Conservation (phyloP, 2,888 invertebrate species). For the Nemotelus pantherinus region DNA sequence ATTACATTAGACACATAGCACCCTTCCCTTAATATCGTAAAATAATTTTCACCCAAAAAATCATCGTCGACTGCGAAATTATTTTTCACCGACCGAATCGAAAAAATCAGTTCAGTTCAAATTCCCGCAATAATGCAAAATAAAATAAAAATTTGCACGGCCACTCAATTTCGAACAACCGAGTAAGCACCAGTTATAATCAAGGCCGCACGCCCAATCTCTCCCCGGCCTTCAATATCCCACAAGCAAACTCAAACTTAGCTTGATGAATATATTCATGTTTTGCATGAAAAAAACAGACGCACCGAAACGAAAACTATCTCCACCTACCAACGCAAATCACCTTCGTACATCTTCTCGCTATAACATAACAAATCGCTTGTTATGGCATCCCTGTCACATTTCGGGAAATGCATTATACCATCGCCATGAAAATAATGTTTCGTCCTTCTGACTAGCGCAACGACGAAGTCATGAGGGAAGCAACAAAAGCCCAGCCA, state of each 20-base stretch:
- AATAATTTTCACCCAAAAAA: no score
- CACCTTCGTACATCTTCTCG: slow-evolving; percentile 34
- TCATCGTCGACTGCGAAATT: no score
- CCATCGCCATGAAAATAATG: slow-evolving; percentile 54
- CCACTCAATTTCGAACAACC: slow-evolving; percentile 25
- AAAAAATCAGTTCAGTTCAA: background rate
- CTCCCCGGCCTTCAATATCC: slow-evolving; percentile 12
- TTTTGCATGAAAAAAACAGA: slow-evolving; percentile 7
- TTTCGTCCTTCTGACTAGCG: slow-evolving; percentile 27
- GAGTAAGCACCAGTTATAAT: slow-evolving; percentile 12
- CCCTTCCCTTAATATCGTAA: no score
- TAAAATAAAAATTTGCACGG: slow-evolving; percentile 29
- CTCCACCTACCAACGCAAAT: background rate
- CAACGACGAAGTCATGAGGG: slow-evolving; percentile 5
- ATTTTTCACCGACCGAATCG: no score
- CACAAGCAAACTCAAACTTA: background rate
- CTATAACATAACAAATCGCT: slow-evolving; percentile 51
- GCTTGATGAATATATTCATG: background rate
- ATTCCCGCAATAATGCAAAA: slow-evolving; percentile 42
- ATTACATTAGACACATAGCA: no score
- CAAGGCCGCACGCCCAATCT: slow-evolving; percentile 27
- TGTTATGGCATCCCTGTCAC: slow-evolving; percentile 55
- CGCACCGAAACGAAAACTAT: background rate
- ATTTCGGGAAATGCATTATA: slow-evolving; percentile 54
- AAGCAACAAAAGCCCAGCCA: background rate